phyloP scores from a whole-genome alignment of 2,113 vertebrate species.

The Chaetura pelagica region DNA sequence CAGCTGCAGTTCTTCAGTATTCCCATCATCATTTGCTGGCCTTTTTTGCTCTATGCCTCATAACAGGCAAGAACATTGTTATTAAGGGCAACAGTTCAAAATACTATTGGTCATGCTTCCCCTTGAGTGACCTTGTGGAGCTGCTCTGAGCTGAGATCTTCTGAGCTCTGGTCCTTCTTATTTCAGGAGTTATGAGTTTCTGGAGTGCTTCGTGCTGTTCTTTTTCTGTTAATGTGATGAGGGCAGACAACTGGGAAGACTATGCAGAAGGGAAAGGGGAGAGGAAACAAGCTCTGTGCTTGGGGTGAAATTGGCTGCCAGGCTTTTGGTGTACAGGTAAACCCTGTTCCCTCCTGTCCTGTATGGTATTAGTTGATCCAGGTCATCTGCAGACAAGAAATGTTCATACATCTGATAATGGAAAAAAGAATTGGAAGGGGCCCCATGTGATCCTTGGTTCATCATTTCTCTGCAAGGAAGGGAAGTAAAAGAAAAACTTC shows the following conservation, averaged over 20 bases:
- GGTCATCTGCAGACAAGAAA: background rate
- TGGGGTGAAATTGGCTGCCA: background rate
- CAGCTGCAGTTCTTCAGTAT: background rate
- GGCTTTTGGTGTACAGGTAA: background rate
- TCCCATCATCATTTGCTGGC: background rate
- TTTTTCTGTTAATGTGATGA: background rate
- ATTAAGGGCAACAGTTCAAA: background rate
- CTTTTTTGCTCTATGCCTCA: background rate
- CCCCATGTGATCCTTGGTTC: fast-evolving
- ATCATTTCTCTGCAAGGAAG: background rate
- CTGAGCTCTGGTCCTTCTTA: background rate
- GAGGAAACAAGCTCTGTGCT: background rate
- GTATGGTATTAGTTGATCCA: background rate
- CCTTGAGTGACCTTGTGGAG: background rate
- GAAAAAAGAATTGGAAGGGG: background rate
- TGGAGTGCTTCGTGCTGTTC: background rate
- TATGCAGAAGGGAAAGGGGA: background rate
- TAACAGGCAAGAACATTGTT: background rate
- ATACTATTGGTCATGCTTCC: background rate
- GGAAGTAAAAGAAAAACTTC: background rate
- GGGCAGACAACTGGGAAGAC: background rate
- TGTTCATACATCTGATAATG: background rate
- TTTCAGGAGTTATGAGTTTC: background rate
- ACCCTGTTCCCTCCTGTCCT: background rate
- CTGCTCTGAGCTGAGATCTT: background rate